phyloP scores from a whole-genome alignment of 1,140 invertebrate genomes.

The Adoxophyes honmai region DNA sequence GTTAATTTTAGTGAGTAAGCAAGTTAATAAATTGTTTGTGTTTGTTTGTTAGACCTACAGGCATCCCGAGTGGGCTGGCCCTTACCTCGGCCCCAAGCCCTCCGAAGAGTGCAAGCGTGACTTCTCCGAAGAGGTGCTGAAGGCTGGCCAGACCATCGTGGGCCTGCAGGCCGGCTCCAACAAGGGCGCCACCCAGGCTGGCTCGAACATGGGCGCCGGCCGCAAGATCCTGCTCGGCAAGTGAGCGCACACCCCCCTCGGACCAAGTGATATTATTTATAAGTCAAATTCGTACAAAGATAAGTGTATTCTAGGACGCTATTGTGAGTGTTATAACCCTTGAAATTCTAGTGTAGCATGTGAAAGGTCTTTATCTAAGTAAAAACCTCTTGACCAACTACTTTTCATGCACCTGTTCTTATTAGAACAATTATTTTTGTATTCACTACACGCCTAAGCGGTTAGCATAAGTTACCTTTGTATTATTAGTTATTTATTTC shows the following conservation, averaged over 20 bases:
- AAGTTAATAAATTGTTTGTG: conserved; percentile 19
- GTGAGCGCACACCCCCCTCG: conserved; percentile 72
- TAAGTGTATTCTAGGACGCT: conserved; percentile 47
- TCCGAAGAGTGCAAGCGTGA: conserved; percentile 94
- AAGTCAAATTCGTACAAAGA: conserved; percentile 64
- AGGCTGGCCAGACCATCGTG: conserved; percentile 93
- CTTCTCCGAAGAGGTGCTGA: conserved; percentile 94
- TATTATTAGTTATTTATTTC: conserved; percentile 61
- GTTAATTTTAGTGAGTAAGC: not conserved
- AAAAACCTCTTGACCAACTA: conserved; percentile 25
- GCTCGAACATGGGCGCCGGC: conserved; percentile 94
- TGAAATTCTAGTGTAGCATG: conserved; percentile 49
- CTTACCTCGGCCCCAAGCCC: conserved; percentile 92
- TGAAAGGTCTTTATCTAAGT: conserved; percentile 37
- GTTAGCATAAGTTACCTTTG: conserved; percentile 40
- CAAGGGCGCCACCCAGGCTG: conserved; percentile 95
- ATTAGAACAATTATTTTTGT: conserved; percentile 25
- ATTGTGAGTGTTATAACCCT: conserved; percentile 48
- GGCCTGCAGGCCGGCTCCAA: conserved; percentile 97
- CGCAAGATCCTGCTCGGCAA: conserved; percentile 93
- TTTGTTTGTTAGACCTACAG: conserved; percentile 85
- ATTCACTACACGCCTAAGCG: conserved; percentile 40
- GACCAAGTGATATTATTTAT: conserved; percentile 70
- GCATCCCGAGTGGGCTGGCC: conserved; percentile 93
- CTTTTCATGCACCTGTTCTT: conserved; percentile 30